Conservation (phyloP, 2,113 vertebrate species). For the Pachypanchax playfairii region DNA sequence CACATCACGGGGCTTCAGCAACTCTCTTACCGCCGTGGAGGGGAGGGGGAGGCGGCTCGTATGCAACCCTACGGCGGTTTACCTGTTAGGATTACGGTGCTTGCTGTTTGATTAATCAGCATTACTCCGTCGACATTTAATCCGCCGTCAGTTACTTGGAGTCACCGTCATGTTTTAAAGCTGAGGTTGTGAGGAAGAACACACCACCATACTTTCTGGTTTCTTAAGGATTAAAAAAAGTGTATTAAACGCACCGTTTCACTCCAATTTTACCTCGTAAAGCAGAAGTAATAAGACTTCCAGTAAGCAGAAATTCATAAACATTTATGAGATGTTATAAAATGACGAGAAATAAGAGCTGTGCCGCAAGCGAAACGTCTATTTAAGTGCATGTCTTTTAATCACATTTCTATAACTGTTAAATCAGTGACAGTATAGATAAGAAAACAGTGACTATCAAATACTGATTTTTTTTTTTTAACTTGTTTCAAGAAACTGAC, state of each 20-base stretch:
- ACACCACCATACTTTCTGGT: background rate
- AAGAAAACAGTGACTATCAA: too few relatives aligned
- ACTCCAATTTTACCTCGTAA: background rate
- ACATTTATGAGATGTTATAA: slow-evolving; percentile 18
- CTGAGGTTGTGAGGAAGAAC: background rate
- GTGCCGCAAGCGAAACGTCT: slow-evolving; percentile 5
- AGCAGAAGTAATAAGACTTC: too few relatives aligned
- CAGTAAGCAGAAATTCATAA: slow-evolving; percentile 13
- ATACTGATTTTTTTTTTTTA: too few relatives aligned
- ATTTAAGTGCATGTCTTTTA: too few relatives aligned
- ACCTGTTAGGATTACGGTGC: slow-evolving; percentile 39
- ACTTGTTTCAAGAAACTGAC: too few relatives aligned
- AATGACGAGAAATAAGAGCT: background rate
- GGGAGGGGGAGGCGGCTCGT: slow-evolving; percentile 2
- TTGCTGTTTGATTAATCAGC: slow-evolving; percentile 1
- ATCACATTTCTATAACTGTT: too few relatives aligned
- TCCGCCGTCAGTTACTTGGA: background rate
- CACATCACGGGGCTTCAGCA: slow-evolving; percentile 72
- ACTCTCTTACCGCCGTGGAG: slow-evolving; percentile 39
- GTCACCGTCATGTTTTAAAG: slow-evolving; percentile 22
- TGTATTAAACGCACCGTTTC: background rate
- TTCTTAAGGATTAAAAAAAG: background rate
- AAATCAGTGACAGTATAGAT: too few relatives aligned
- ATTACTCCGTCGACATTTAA: slow-evolving; percentile 12
- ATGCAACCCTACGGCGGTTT: slow-evolving; percentile 34